Evolutionary conservation across 2,113 vertebrate genomes (phyloP), one percentile per base, ranked within the genome.

Genomic region (Sorex fumeus): DNA sequence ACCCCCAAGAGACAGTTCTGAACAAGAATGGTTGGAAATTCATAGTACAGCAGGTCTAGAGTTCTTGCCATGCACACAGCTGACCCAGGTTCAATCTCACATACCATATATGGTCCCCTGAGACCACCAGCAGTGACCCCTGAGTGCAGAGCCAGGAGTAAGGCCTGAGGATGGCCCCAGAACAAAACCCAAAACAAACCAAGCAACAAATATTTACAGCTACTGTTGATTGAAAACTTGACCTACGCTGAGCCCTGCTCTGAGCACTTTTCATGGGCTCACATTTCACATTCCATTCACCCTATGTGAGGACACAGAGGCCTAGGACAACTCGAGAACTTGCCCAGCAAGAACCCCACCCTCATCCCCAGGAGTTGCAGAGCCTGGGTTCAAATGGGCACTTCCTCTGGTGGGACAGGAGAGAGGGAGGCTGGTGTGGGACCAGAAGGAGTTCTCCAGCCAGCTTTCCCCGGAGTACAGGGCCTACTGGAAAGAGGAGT

Each of bases 161-260:
- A 60, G 53, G 18, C 21, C 57, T 21, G 57, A 60, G 57, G 2
- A 23, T 23, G 18, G 21, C 19, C 57, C 57, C 9, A 50, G 2
- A 50, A 50, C 47, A 50, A 50, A 50, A 60, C 2, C 21, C 19
- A 60, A 21, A 60, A 60, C 57, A 60, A 60, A 60, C 57, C 57
- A 23, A 60, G 18, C 18, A 60, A 60, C 57, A 60, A 60, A 30
- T 19, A 86, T 21, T 67, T 53, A 77, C 15, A 69, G 70, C 34
- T 93, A 79, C 85, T 77, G 80, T 47, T 76, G 76, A 83, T 7
- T n/a, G 45, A 78, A 71, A 78, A 70, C 23, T 47, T 84, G 72
- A 11, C 64, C 81, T 19, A 10, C 28, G 21, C 62, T 32, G 84
- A 87, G 67, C 12, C 66, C 60, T 82, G 40, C 16, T 76, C 57